Conservation (phyloP, 2,888 invertebrate species). For the Chaetogeoica ovagalla region DNA sequence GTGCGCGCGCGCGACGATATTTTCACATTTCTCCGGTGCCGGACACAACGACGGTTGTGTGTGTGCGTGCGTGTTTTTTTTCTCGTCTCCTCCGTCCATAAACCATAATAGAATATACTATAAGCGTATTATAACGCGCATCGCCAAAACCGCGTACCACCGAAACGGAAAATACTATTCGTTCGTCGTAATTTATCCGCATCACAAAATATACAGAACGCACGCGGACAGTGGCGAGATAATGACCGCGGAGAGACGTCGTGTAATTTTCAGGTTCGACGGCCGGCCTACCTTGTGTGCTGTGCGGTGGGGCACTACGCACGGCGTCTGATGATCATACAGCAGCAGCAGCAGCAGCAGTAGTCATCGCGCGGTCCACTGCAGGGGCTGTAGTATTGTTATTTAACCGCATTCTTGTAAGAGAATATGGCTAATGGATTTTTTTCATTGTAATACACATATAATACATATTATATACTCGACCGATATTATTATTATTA, state of each 20-base stretch:
- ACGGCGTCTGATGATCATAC: constrained; percentile 10
- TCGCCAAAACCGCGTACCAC: not conserved
- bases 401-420: constrained; percentile 18
- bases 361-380: not conserved
- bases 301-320: not conserved
- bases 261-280: constrained; percentile 51
- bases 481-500: too few relatives aligned
- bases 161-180: constrained; percentile 3
- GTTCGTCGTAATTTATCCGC: constrained; percentile 24
- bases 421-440: constrained; percentile 24
- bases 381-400: constrained; percentile 23
- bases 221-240: constrained; percentile 12
- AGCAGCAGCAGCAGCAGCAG: too few relatives aligned
- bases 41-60: too few relatives aligned
- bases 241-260: constrained; percentile 20
- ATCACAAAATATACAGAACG: constrained; percentile 1
- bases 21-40: too few relatives aligned
- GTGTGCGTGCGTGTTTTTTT: too few relatives aligned
- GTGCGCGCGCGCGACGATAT: too few relatives aligned
- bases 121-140: not conserved
- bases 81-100: too few relatives aligned
- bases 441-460: constrained; percentile 5
- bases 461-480: constrained; percentile 1
- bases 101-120: too few relatives aligned
- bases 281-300: constrained; percentile 36